These are phyloP conservation scores for Eulemur coronatus DNA, from an alignment of 2,797 vertebrate species.

Conservation along the genomic window DNA sequence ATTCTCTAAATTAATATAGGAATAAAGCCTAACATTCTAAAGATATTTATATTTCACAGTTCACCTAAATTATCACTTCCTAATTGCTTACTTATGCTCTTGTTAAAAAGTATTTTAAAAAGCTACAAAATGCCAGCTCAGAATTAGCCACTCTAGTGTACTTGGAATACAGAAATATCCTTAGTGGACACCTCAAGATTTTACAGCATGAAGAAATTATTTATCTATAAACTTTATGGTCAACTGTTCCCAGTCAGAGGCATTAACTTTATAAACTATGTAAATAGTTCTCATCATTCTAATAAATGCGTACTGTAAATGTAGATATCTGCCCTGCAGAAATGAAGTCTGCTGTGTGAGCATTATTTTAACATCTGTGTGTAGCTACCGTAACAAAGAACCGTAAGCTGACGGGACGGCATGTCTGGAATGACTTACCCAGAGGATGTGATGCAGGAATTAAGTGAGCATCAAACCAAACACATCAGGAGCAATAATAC, in stretches of 20 bases:
- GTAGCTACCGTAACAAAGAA: not conserved
- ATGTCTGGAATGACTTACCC: no score
- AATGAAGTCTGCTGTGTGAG: not conserved
- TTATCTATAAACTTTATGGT: not conserved
- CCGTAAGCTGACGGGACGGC: not conserved
- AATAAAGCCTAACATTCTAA: not conserved
- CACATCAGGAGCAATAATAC: accelerated
- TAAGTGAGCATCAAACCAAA: not conserved
- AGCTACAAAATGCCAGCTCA: not conserved
- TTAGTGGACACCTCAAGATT: not conserved
- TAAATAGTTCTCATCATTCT: not conserved
- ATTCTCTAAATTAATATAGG: not conserved
- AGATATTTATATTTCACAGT: not conserved
- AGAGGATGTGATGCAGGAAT: not conserved
- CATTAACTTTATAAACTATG: not conserved
- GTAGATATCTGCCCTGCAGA: not conserved
- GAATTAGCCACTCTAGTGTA: not conserved
- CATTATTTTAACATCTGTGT: not conserved
- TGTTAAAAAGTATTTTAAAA: not conserved
- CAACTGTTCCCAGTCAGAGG: not conserved
- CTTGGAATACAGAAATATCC: not conserved
- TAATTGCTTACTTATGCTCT: not conserved
- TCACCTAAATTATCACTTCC: not conserved
- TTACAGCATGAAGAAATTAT: not conserved
- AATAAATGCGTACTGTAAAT: not conserved